Evolutionary conservation across 2,797 vertebrate genomes (phyloP), one percentile per base, ranked within the genome.

Genomic region (Tarsius wallacei): DNA sequence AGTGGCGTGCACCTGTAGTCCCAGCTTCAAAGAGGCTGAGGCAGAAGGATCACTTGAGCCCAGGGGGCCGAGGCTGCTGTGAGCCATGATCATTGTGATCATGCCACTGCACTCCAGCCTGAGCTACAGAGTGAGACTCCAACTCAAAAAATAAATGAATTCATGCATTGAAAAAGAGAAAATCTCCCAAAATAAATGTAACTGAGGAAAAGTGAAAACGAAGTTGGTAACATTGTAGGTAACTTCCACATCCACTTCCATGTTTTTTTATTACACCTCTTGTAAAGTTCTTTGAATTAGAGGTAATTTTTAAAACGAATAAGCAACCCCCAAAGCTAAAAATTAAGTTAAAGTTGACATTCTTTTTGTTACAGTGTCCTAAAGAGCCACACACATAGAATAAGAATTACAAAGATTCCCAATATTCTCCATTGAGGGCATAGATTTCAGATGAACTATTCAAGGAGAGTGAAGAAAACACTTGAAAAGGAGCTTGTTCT

Each of bases 261-360:
- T 53, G 26, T 31, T 15, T 3, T 28, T 66, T 63, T 49, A 55
- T 87, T 73, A 3, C 31, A 59, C 22, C 19, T 91, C 82, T 83
- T 61, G 51, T 61, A 42, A 87, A 42, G n/a, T 78, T 80, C 70
- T 89, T 87, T 49, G 49, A 63, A 53, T 84, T 26, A 64, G 42
- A 86, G 57, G 77, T 63, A 17, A 71, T 86, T 85, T 83, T 90
- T 87, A 24, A 87, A 90, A 64, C 63, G 82, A 89, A 66, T 13
- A 81, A 86, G 12, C 49, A 77, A 59, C 36, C n/a, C 61, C 12
- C 1, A 55, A 59, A 16, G 59, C 93, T 51, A 61, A 90, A 73
- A 84, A 68, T 70, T 66, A 90, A 93, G 70, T 19, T 36, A 13
- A 49, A 84, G 42, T 28, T 73, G 71, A 80, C 7, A 22, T 73